Conservation (phyloP, 2,113 vertebrate species). For the Platichthys flesus region DNA sequence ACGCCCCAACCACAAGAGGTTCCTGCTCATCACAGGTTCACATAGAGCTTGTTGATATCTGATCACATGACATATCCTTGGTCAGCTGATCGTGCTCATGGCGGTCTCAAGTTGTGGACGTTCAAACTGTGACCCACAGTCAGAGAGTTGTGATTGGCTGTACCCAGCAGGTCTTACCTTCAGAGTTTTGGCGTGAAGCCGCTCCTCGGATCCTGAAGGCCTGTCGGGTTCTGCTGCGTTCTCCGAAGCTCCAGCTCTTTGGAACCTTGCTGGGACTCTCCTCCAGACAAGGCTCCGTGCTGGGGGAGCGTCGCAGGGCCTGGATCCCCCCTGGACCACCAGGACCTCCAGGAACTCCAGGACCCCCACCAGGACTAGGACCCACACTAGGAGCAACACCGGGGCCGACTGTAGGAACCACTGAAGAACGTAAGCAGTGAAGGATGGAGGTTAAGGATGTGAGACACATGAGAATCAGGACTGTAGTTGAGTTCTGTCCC, state of each 20-base stretch:
- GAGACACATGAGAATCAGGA: neutral
- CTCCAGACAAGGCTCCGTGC: conserved; percentile 91
- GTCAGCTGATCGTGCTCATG: neutral
- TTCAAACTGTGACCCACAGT: neutral
- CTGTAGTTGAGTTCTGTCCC: neutral
- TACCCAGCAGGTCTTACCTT: conserved; percentile 82
- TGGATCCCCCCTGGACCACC: conserved; percentile 45
- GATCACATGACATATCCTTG: no score
- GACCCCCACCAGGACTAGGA: conserved; percentile 14
- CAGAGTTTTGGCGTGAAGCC: conserved; percentile 92
- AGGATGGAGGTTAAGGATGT: neutral
- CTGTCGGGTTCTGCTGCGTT: conserved; percentile 89
- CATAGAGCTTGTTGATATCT: neutral
- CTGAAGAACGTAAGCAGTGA: conserved; percentile 4
- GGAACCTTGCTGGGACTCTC: conserved; percentile 97
- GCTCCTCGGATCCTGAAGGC: conserved; percentile 95
- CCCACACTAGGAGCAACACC: conserved; percentile 7
- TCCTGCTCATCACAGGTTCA: neutral
- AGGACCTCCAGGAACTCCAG: conserved; percentile 2
- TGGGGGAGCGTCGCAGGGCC: conserved; percentile 88
- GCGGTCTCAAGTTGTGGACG: neutral
- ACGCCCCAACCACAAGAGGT: no score
- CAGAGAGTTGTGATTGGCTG: neutral
- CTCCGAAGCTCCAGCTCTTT: conserved; percentile 97
- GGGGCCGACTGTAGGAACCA: conserved; percentile 37